Base-by-base conservation (phyloP, 2,888 invertebrate genomes). In the Andrena trimmerana region DNA sequence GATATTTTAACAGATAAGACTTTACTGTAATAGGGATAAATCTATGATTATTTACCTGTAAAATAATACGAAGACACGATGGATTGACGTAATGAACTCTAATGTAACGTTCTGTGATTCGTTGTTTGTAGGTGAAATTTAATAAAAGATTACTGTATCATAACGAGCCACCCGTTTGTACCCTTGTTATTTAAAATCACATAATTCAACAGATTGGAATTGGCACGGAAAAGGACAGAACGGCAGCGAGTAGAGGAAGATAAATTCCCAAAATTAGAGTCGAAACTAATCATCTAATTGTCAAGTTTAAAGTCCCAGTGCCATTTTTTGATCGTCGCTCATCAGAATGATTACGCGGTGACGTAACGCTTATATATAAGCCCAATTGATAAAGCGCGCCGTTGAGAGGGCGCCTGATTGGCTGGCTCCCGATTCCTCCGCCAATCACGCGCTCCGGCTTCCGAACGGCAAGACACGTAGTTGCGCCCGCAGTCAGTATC, bases 121-220 rank as follows among this genome's bases (percentile, higher is more conserved):
- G 94, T 94, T 94, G 94, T 94, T 94, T 94, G 94, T 94, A 94
- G 94, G 94, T 94, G 94, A 94, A 94, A 94, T 94, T 94, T 93
- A 94, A 93, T 94, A 93, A 94, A 94, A 92, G 92, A 93, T 93
- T 92, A 92, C 92, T 93, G 93, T 93, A 93, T 91, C 90, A 93
- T 92, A 93, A 81, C 54, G 20, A 27, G 16, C 10, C 8, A n/a
- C 48, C 13, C 5, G n/a, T 65, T 48, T 31, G 10, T 0, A 6
- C 20, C 52, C 29, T 50, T 29, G 1, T 42, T 5, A 33, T 4
- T 3, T 2, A 29, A 42, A 16, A 16, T 42, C 1, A 42, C 13
- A 42, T 42, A 13, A 42, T 42, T 42, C 42, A 13, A 42, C 13
- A 4, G 1, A 16, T 16, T 4, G 13, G 16, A 42, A 16, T 16